Evolutionary conservation across 1,140 invertebrate species (phyloP).

Genomic region (Papilio glaucus): DNA sequence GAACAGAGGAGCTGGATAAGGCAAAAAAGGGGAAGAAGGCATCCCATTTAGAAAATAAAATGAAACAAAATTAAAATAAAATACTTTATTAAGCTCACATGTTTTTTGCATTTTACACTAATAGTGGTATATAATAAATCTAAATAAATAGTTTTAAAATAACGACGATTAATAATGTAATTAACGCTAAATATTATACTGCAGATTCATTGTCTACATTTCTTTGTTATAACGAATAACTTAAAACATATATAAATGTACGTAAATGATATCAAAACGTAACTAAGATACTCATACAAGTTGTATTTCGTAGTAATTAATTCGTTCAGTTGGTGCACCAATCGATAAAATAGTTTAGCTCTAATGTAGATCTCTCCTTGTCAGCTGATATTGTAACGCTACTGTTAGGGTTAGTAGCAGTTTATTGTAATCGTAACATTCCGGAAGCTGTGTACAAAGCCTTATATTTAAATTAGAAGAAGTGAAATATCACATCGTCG

Average conservation of each 20-base stretch:
- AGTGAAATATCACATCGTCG: constrained; percentile 69
- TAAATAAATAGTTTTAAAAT: constrained; percentile 76
- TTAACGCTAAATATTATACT: constrained; percentile 48
- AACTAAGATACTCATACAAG: constrained; percentile 34
- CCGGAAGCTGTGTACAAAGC: constrained; percentile 82
- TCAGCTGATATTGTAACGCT: constrained; percentile 36
- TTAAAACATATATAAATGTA: constrained; percentile 37
- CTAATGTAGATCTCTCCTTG: not conserved
- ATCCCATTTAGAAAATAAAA: constrained; percentile 38
- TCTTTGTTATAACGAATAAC: constrained; percentile 20
- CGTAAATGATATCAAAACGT: constrained; percentile 37
- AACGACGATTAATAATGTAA: constrained; percentile 56
- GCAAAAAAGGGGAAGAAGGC: not conserved
- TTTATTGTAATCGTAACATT: constrained; percentile 78
- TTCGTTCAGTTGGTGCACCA: constrained; percentile 65
- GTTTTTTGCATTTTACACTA: constrained; percentile 60
- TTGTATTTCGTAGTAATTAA: constrained; percentile 33
- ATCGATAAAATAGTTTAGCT: constrained; percentile 43
- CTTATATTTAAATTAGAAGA: constrained; percentile 68
- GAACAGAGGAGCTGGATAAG: not conserved
- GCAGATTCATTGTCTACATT: constrained; percentile 30
- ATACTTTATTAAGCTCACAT: constrained; percentile 81
- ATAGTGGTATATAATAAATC: constrained; percentile 61
- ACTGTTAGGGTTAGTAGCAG: constrained; percentile 76
- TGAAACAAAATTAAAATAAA: constrained; percentile 69